phyloP scores from a whole-genome alignment of 2,113 vertebrate species.

The Clarias batrachus region DNA sequence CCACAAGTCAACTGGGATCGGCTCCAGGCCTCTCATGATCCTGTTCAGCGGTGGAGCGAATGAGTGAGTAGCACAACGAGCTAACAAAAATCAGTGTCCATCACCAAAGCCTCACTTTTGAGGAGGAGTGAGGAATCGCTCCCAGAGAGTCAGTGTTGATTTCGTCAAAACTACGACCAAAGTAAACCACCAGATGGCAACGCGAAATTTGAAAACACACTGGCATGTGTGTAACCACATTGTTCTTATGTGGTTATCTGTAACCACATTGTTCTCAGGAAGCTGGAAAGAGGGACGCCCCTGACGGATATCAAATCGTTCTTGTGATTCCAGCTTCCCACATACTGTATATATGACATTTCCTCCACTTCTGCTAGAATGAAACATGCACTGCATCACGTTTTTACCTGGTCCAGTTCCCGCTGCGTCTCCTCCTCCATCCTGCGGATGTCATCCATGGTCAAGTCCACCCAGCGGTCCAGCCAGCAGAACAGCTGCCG shows the following conservation, averaged over 20 bases:
- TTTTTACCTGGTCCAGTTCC: conserved; percentile 68
- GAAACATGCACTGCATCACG: neutral
- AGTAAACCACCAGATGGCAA: neutral
- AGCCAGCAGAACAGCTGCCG: conserved; percentile 74
- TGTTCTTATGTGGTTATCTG: neutral
- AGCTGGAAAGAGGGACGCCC: neutral
- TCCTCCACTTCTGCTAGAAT: neutral
- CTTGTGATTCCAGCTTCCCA: neutral
- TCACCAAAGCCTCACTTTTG: too few species aligned
- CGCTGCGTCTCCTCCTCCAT: conserved; percentile 72
- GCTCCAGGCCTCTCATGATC: too few species aligned
- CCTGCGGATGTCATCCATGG: conserved; percentile 71
- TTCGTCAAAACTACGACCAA: neutral
- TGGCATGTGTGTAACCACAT: neutral
- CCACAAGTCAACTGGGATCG: too few species aligned
- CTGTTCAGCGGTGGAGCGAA: too few species aligned
- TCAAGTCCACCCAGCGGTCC: conserved; percentile 72
- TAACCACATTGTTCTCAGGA: neutral
- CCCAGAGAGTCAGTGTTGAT: neutral
- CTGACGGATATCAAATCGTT: neutral
- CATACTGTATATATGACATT: neutral
- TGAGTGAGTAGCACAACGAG: too few species aligned
- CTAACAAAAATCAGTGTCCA: neutral
- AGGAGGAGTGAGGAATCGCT: too few species aligned
- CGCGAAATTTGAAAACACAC: neutral